Evolutionary conservation across 2,113 vertebrate species (phyloP), one percentile per base, ranked within the genome.

Genomic region (Muntiacus muntjak): DNA sequence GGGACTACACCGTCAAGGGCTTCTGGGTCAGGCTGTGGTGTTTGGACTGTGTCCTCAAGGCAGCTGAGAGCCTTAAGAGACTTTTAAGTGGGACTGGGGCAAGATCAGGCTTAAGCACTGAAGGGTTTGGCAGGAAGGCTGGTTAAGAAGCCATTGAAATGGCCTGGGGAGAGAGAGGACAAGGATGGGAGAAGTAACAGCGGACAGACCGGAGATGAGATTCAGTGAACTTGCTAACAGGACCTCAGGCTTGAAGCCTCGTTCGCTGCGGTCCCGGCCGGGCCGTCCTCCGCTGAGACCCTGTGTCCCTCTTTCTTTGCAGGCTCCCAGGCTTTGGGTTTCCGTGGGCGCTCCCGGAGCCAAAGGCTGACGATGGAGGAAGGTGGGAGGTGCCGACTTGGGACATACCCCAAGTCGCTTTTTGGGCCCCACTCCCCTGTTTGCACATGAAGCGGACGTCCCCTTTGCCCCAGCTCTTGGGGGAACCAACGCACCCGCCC

Each of bases 241-340:
- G 33, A 54, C 19, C 4, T 36, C 11, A 1, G 2, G 19, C 52
- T 36, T 50, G 26, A 52, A 5, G 62, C 52, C 50, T 28, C 6
- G 0, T 40, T 33, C 25, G 78, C 43, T 10, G 6, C 21, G 76
- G 47, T 33, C 12, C 7, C 0, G 12, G 25, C 36, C 1, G 3
- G 67, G 25, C 60, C n/a, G 30, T 7, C 67, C 21, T 62, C 55
- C 23, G 1, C 11, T 0, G 26, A 1, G 28, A 17, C 36, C 33
- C 36, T 36, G 6, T 2, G 6, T 1, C 8, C 50, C 12, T 12
- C 25, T 5, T 58, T 25, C 74, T 83, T 52, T 47, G 87, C 62
- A 14, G 50, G 21, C 19, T 71, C 60, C 21, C 60, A 50, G 28
- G 57, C 58, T 57, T 28, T n/a, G 67, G 19, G 54, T 30, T 83